These are phyloP conservation scores for Eumerus sabulonum DNA, from an alignment of 2,888 invertebrate species.

Conservation along the genomic window DNA sequence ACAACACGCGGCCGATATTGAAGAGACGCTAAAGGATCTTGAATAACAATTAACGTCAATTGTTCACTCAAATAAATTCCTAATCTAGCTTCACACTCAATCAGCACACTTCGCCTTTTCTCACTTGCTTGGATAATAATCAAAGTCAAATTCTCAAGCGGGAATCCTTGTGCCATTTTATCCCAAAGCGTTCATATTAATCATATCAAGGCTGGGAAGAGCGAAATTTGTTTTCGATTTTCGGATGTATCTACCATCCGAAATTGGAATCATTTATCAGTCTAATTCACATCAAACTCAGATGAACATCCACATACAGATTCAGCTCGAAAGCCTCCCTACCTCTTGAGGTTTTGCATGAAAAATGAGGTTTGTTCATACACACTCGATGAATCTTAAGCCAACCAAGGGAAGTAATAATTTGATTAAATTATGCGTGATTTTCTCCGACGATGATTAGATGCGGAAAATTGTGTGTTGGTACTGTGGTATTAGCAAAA, in stretches of 20 bases:
- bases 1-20: too few species aligned
- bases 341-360: too few species aligned
- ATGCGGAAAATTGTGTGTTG: constrained; percentile 26
- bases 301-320: neutral
- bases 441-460: constrained; percentile 18
- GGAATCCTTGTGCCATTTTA: neutral
- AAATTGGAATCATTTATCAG: constrained; percentile 36
- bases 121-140: too few species aligned
- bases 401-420: neutral
- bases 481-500: too few species aligned
- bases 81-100: too few species aligned
- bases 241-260: neutral
- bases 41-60: too few species aligned
- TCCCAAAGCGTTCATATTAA: neutral
- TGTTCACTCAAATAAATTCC: too few species aligned
- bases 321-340: too few species aligned
- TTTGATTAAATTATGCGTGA: constrained; percentile 31
- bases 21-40: too few species aligned
- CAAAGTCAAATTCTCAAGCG: neutral
- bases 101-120: too few species aligned
- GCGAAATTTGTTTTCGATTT: neutral
- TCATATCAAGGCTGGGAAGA: constrained; percentile 8
- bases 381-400: neutral
- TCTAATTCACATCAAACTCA: constrained; percentile 21
- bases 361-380: too few species aligned